Conservation (phyloP, 2,113 vertebrate species). For the Nibea albiflora region DNA sequence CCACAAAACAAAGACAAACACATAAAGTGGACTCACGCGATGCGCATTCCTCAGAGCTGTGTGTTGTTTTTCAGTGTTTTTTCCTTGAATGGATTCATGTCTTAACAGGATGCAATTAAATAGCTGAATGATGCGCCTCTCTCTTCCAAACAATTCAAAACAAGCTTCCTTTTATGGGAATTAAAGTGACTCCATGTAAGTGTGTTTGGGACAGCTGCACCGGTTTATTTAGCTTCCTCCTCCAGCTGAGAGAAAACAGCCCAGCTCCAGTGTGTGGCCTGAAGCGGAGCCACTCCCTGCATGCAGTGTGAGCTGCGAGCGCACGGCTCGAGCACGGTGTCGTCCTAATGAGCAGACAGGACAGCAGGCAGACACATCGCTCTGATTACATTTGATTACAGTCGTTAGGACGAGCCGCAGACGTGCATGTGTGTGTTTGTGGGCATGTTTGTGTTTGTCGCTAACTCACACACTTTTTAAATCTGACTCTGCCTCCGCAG, state of each 20-base stretch:
- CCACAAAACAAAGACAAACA: neutral
- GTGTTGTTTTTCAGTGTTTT: neutral
- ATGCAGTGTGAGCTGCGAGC: accelerated
- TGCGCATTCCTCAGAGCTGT: neutral
- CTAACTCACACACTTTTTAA: slow-evolving; percentile 2
- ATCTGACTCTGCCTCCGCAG: neutral
- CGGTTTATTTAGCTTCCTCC: slow-evolving; percentile 21
- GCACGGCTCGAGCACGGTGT: neutral
- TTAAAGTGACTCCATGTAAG: neutral
- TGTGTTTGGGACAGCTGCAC: slow-evolving; percentile 20
- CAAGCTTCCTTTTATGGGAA: slow-evolving; percentile 28
- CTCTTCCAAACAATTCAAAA: slow-evolving; percentile 31
- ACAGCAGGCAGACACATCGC: slow-evolving; percentile 38
- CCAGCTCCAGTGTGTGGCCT: neutral
- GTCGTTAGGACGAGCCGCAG: slow-evolving; percentile 30
- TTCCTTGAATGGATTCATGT: neutral
- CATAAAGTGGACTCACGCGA: neutral
- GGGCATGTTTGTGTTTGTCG: slow-evolving; percentile 40
- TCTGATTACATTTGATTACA: slow-evolving; percentile 45
- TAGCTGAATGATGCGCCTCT: neutral
- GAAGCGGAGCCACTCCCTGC: slow-evolving; percentile 1
- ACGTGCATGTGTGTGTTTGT: slow-evolving; percentile 28
- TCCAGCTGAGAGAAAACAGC: neutral
- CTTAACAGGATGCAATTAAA: slow-evolving; percentile 15
- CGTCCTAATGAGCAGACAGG: slow-evolving; percentile 22